These are phyloP conservation scores for Hippocampus zosterae DNA, from an alignment of 2,113 vertebrate species.

Conservation along the genomic window DNA sequence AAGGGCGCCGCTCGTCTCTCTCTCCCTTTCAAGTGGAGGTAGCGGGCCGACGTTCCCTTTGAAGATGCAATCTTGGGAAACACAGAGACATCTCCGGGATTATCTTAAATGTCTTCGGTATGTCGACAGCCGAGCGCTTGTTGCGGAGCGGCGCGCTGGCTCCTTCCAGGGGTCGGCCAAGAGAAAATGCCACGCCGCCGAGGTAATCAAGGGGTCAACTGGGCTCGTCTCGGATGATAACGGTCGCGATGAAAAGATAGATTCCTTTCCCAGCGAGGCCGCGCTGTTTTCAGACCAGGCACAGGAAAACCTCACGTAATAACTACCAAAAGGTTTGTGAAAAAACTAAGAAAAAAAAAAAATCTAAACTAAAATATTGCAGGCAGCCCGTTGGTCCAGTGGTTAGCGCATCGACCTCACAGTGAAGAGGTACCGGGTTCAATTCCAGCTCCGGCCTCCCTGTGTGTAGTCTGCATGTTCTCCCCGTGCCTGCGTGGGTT, in stretches of 20 bases:
- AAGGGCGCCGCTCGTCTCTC: conserved; percentile 53
- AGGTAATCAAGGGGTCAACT: conserved; percentile 61
- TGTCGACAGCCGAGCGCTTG: conserved; percentile 63
- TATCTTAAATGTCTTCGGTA: conserved; percentile 72
- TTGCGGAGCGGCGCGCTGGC: conserved; percentile 36
- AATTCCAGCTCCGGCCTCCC: too few relatives aligned
- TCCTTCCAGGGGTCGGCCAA: conserved; percentile 48
- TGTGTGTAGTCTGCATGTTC: too few relatives aligned
- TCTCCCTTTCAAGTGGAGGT: conserved; percentile 63
- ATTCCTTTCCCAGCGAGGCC: conserved; percentile 35
- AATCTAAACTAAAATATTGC: not conserved
- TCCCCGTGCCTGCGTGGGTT: too few relatives aligned
- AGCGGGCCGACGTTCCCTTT: conserved; percentile 60
- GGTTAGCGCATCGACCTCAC: too few relatives aligned
- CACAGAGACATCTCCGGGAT: conserved; percentile 68
- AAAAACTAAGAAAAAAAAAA: not conserved
- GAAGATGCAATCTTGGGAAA: conserved; percentile 72
- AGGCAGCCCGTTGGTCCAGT: too few relatives aligned
- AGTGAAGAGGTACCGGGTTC: too few relatives aligned
- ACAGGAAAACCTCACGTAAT: not conserved
- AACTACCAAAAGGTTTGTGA: not conserved
- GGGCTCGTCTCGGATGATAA: conserved; percentile 43
- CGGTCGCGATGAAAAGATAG: conserved; percentile 49
- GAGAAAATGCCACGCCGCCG: conserved; percentile 48
- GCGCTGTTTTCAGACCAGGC: conserved; percentile 43